phyloP scores from a whole-genome alignment of 92 coral and sea anemone genomes.

The Pocillopora meandrina region DNA sequence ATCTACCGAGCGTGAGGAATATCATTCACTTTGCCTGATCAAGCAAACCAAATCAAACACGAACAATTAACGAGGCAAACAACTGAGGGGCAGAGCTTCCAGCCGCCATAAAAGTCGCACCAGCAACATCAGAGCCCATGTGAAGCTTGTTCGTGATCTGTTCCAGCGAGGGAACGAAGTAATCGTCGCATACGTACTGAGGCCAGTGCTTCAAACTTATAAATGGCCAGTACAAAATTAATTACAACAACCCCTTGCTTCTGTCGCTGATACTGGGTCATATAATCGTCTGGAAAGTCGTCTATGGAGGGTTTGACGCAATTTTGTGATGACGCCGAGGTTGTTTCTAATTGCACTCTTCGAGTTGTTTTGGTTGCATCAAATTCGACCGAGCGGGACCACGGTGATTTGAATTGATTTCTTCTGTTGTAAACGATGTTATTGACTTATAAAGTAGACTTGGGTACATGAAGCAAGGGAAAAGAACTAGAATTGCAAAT shows the following conservation, averaged over 20 bases:
- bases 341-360: too few species aligned
- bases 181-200: too few species aligned
- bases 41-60: too few species aligned
- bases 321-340: too few species aligned
- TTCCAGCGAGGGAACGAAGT: constrained; percentile 24
- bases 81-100: constrained; percentile 82
- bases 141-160: constrained; percentile 34
- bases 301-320: constrained; percentile 78
- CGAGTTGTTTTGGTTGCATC: too few species aligned
- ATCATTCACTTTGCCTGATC: too few species aligned
- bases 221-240: constrained; percentile 62
- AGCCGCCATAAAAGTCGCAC: constrained; percentile 76
- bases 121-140: too few species aligned
- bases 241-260: constrained; percentile 58
- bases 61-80: constrained; percentile 70
- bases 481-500: constrained; percentile 37
- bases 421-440: too few species aligned
- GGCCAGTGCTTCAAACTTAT: constrained; percentile 73
- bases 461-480: constrained; percentile 61
- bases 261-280: constrained; percentile 73
- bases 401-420: too few species aligned
- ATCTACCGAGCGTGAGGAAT: too few species aligned
- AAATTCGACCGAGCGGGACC: too few species aligned
- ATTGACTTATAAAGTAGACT: too few species aligned
- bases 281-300: constrained; percentile 79